Evolutionary conservation across 2,888 invertebrate genomes (phyloP).

Genomic region (Acrocera orbiculus): DNA sequence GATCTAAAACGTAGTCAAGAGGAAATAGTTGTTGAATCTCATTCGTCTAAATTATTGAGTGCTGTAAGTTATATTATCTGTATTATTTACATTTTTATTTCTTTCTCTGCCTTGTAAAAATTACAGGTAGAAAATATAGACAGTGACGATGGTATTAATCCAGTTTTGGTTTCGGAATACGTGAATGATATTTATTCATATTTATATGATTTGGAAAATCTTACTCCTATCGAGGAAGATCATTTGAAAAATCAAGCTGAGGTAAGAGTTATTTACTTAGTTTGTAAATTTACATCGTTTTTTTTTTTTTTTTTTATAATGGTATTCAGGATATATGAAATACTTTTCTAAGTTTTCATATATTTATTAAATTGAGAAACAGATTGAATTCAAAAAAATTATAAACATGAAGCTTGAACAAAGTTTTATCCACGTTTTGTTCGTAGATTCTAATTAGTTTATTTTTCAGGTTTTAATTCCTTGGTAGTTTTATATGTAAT

Average conservation of each 20-base stretch:
- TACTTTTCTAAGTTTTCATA: too few species aligned
- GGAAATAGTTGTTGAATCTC: slow-evolving; percentile 15
- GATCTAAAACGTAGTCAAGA: slow-evolving; percentile 8
- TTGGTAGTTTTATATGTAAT: too few species aligned
- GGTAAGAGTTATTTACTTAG: slow-evolving; percentile 8
- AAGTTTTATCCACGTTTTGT: too few species aligned
- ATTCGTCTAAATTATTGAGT: slow-evolving; percentile 17
- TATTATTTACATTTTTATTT: neutral
- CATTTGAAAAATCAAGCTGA: slow-evolving; percentile 47
- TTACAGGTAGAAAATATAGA: slow-evolving; percentile 53
- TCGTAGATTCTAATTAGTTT: too few species aligned
- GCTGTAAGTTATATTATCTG: slow-evolving; percentile 10
- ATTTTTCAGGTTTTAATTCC: too few species aligned
- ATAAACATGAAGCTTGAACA: too few species aligned
- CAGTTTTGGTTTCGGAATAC: slow-evolving; percentile 65
- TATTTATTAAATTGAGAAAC: too few species aligned
- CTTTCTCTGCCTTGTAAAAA: neutral
- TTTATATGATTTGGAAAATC: slow-evolving; percentile 53
- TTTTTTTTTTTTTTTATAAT: neutral
- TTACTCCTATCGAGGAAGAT: slow-evolving; percentile 43
- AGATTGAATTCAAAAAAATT: too few species aligned
- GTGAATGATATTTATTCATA: slow-evolving; percentile 80
- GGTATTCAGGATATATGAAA: too few species aligned
- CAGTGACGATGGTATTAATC: slow-evolving; percentile 51
- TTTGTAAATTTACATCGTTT: neutral